Base-by-base conservation (phyloP, 2,113 vertebrate genomes). In the Conger conger region DNA sequence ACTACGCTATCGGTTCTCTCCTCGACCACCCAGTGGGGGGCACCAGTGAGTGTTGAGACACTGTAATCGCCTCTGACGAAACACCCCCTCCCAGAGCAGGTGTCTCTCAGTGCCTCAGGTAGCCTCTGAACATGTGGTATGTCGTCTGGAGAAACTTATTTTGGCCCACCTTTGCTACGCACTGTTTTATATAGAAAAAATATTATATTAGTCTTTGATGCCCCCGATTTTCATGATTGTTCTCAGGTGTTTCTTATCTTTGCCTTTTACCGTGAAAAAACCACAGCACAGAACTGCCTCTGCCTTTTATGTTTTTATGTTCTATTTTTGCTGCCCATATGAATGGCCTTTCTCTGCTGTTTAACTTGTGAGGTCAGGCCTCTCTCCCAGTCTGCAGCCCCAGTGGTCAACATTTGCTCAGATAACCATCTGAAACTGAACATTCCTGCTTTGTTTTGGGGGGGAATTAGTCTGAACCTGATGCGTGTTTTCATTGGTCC, bases 381-480 rank as follows among this genome's bases (percentile, higher is more conserved):
- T 42, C 33, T 27, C 18, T 38, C 42, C 42, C 18, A 27, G 30
- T 42, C 35, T 30, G 76, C 79, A n/a, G n/a, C n/a, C n/a, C n/a
- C n/a, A 85, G 80, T 37, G 40, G 68, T 82, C 76, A 76, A 76
- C 42, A 38, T 84, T 78, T 79, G 27, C 42, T 30, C 18, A 81
- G 60, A 86, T 82, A 76, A 86, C 36, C 35, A 82, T 82, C 79
- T 33, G 35, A 36, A 35, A 37, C 45, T 42, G 27, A 63, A 76
- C n/a, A 50, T 42, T 76, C 68, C 15, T 83, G 68, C n/a, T 83
- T 33, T 83, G 76, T 82, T 82, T 54, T 60, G 83, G n/a, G 33
- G 30, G 57, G 30, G 80, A 30, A 36, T 81, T 81, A 81, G 80
- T 80, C 79, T 35, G 80, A 35, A 27, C 33, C 0, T 20, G 50